These are phyloP conservation scores for Hemiprocne comata DNA, from an alignment of 2,113 vertebrate species.

Conservation along the genomic window DNA sequence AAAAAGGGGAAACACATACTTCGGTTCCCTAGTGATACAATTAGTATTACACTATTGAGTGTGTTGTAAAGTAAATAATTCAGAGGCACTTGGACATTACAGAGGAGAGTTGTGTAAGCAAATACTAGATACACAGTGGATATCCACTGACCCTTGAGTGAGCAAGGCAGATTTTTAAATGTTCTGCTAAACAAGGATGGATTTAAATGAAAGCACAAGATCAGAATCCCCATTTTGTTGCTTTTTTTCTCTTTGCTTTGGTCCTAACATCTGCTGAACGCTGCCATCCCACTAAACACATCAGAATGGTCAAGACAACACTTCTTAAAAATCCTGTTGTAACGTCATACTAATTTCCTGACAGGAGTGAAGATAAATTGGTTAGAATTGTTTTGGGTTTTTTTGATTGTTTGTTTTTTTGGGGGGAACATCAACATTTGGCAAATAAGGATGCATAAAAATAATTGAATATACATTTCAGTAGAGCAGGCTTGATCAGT, in stretches of 20 bases:
- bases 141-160: neutral
- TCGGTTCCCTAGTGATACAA: neutral
- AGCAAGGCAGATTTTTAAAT: neutral
- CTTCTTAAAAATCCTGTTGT: neutral
- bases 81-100: neutral
- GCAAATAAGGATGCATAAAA: constrained; percentile 48
- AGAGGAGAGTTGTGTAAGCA: neutral
- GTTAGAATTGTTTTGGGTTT: neutral
- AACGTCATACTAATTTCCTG: constrained; percentile 25
- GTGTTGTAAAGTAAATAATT: neutral
- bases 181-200: neutral
- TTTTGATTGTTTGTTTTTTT: neutral
- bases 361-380: neutral
- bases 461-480: constrained; percentile 35
- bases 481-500: constrained; percentile 18
- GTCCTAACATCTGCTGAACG: neutral
- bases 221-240: neutral
- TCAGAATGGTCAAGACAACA: neutral
- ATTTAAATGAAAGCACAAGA: neutral
- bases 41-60: neutral
- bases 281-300: neutral
- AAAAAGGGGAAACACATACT: neutral
- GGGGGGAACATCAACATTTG: neutral
- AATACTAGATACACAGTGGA: neutral
- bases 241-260: neutral